Evolutionary conservation across 35 echinoderm and acorn worm genomes (phyloP), one percentile per base, ranked within the genome.

Genomic region (Acanthaster planci): DNA sequence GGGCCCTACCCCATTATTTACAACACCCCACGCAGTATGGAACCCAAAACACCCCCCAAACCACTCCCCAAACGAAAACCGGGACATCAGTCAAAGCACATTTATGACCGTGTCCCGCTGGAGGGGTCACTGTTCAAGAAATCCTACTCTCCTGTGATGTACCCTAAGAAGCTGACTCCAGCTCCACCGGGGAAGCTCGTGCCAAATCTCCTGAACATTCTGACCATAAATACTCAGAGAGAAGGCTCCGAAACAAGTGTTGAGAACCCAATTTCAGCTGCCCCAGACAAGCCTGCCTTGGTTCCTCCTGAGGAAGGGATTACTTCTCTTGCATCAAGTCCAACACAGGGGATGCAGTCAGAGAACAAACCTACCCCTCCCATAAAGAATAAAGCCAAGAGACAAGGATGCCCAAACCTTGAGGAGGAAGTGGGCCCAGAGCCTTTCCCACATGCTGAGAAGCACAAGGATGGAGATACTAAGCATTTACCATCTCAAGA

Each of bases 11-110:
- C 64, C 2, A 36, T 72, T 26, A 72, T 72, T 6, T 47, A 47
- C 42, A 47, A 47, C 42, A 47, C 42, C 42, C 42, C 42, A 47
- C 23, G 64, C 18, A 34, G 64, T 34, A 31, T 72, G 64, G 64
- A 72, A 34, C 64, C 64, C 8, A 72, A 72, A 8, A 72, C 64
- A 23, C 64, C 64, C 7, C 64, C 64, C 3, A 72, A 72, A 8
- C 23, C 64, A 30, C 64, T 72, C 1, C 64, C 64, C 8, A 72
- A 34, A 72, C 18, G 64, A 72, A 72, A 72, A 34, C 64, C 64
- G 64, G 64, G 23, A 10, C 30, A 26, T 23, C 30, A 34, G 34
- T 19, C 14, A 9, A 72, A 26, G 26, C 64, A 72, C 23, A 72
- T 72, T 34, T 72, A 72, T 29, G 64, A 72, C 64, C 23, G 26